These are phyloP conservation scores for Varanus salvator DNA, from an alignment of 2,113 vertebrate species.

Conservation along the genomic window DNA sequence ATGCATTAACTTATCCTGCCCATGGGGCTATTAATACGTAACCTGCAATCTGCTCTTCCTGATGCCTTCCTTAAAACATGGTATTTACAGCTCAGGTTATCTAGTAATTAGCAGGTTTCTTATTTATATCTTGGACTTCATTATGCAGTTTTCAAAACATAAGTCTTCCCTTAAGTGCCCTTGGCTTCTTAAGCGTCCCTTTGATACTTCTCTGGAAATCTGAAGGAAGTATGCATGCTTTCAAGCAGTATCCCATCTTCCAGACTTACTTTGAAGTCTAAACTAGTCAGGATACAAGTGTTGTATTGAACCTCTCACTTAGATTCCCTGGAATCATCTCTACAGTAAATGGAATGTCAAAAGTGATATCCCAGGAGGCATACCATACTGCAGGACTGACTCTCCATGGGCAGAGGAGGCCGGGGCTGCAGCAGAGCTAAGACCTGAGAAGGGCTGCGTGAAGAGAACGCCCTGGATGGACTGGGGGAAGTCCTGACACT, in stretches of 20 bases:
- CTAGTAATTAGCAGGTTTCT: neutral
- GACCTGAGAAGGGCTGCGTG: too few species aligned
- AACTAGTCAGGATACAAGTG: neutral
- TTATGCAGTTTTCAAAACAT: neutral
- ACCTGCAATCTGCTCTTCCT: slow-evolving; percentile 57
- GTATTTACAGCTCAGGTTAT: slow-evolving; percentile 41
- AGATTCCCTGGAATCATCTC: too few species aligned
- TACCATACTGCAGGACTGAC: too few species aligned
- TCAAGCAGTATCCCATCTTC: neutral
- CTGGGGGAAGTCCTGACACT: too few species aligned
- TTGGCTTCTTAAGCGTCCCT: neutral
- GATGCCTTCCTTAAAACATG: slow-evolving; percentile 66
- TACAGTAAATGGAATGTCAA: neutral
- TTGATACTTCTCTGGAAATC: neutral
- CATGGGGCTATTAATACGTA: slow-evolving; percentile 55
- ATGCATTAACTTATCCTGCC: slow-evolving; percentile 68
- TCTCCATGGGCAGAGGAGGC: too few species aligned
- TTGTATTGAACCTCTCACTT: neutral
- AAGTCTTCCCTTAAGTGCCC: neutral
- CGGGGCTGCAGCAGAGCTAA: too few species aligned
- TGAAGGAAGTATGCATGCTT: neutral
- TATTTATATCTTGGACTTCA: slow-evolving; percentile 32
- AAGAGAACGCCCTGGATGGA: too few species aligned
- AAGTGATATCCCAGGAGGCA: neutral
- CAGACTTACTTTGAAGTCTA: neutral